Evolutionary conservation across 2,888 invertebrate species (phyloP).

Genomic region (Eristalis intricaria): DNA sequence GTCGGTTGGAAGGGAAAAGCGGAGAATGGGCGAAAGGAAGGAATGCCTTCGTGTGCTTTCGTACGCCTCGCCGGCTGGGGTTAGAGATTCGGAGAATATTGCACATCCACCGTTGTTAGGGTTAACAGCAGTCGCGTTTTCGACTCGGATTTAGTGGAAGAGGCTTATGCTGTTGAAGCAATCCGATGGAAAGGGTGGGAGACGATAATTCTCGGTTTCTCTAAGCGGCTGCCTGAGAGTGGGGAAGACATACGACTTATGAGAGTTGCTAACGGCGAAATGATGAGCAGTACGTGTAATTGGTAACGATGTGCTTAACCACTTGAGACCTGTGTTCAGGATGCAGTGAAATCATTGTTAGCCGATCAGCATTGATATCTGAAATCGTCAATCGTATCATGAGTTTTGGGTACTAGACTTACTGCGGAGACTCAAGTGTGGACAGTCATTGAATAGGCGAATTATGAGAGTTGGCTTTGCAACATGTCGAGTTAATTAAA

Average conservation of each 20-base stretch:
- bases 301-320: neutral
- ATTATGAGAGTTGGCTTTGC: too few relatives aligned
- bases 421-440: too few relatives aligned
- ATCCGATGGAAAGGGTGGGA: neutral
- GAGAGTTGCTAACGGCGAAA: neutral
- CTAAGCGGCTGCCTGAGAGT: neutral
- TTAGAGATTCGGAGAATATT: neutral
- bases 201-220: neutral
- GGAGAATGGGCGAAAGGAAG: neutral
- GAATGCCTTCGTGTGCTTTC: neutral
- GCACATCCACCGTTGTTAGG: constrained; percentile 12
- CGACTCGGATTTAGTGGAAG: neutral
- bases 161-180: neutral
- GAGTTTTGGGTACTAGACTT: too few relatives aligned
- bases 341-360: too few relatives aligned
- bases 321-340: neutral
- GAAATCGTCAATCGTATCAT: too few relatives aligned
- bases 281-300: neutral
- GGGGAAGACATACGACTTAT: neutral
- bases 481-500: too few relatives aligned
- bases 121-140: neutral
- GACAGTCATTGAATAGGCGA: too few relatives aligned
- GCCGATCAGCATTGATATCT: too few relatives aligned
- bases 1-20: constrained; percentile 8
- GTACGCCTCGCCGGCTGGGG: neutral